Base-by-base conservation (phyloP, 53 echinoderm and acorn worm species). In the Holothuria leucospilota region DNA sequence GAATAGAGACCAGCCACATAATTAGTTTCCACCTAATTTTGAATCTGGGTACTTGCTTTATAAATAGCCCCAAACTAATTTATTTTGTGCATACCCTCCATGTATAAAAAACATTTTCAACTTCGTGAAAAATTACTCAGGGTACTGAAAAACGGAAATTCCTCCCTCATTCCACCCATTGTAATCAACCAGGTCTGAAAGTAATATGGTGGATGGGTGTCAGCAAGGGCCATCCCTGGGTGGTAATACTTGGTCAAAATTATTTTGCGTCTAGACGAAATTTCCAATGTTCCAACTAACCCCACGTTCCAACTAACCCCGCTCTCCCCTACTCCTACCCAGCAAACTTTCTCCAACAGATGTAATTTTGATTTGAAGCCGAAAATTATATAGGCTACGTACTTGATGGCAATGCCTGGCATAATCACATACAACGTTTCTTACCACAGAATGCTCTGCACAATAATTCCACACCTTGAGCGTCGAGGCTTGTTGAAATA, bases 151-250 rank as follows among this genome's bases (percentile, higher is more conserved):
- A 60, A 60, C 60, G 20, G 20, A 60, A 13, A 60, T 60, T 60
- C 60, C 60, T 60, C 60, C 60, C 60, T 60, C 60, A 60, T 60
- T 60, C 20, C 60, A 60, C 60, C 20, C 13, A 60, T 60, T 13
- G 60, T 60, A 60, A 60, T 60, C 60, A 60, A 60, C 60, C 60
- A 60, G 60, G 60, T 15, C 60, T 60, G 60, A 60, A 60, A 60
- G 60, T 60, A 60, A 60, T 60, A 60, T 60, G 60, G 60, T 60
- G 60, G 60, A 60, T 60, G 60, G 60, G 60, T 60, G 60, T 60
- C 60, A 60, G 60, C 60, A 60, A 60, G 13, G 60, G 60, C 60
- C 60, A 60, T 20, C 60, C 60, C 20, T 60, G 60, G 60, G 60
- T 60, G 60, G 20, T 60, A 60, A 60, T 60, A 60, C 60, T 60